Conservation (phyloP, 2,113 vertebrate species). For the Odocoileus hemionus region DNA sequence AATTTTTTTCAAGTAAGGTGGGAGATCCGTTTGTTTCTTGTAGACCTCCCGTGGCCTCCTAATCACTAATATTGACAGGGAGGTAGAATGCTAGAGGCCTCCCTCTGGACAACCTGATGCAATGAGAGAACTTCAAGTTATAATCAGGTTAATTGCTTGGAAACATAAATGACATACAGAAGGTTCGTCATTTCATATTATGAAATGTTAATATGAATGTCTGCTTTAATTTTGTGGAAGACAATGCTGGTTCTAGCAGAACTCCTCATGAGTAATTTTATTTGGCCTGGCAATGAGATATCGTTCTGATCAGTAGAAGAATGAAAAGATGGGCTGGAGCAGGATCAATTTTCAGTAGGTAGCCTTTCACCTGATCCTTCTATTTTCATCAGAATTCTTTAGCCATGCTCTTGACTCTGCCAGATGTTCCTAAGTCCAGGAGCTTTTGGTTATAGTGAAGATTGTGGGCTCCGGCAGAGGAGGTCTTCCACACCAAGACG, state of each 20-base stretch:
- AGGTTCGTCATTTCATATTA: not conserved
- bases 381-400: not conserved
- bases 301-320: not conserved
- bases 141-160: not conserved
- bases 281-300: not conserved
- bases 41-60: not conserved
- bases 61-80: not conserved
- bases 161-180: not conserved
- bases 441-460: not conserved
- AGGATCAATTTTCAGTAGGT: not conserved
- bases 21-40: not conserved
- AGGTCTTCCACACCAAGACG: not conserved
- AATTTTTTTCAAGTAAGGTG: not conserved
- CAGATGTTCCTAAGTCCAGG: not conserved
- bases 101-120: not conserved
- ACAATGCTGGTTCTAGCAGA: not conserved
- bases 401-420: not conserved
- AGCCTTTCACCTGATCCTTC: not conserved
- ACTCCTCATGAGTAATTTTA: not conserved
- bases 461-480: not conserved
- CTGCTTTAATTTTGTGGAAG: constrained; percentile 8
- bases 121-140: constrained; percentile 17
- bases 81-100: not conserved
- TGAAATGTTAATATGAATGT: not conserved
- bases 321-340: not conserved